phyloP scores from a whole-genome alignment of 2,113 vertebrate genomes.

The Cricetomys ansorgei region DNA sequence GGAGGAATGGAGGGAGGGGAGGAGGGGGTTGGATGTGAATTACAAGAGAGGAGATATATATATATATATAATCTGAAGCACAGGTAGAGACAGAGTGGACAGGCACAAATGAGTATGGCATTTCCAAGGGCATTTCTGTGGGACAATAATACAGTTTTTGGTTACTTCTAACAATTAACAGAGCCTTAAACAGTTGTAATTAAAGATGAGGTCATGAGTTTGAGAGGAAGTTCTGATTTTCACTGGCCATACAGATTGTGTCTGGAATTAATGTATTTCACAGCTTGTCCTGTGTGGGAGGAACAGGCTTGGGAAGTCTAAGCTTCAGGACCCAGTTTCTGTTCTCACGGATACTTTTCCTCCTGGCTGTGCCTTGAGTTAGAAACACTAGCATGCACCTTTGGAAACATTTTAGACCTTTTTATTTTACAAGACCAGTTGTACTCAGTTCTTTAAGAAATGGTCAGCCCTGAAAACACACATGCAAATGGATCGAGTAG shows the following conservation, averaged over 20 bases:
- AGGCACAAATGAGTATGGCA: background rate
- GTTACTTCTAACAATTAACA: slow-evolving; percentile 28
- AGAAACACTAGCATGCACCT: background rate
- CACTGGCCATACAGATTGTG: background rate
- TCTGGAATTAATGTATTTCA: background rate
- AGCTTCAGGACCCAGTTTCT: background rate
- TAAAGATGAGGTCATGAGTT: background rate
- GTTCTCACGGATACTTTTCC: background rate
- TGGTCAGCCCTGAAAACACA: background rate
- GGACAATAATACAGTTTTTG: background rate
- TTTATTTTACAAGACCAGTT: background rate
- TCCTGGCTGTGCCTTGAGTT: background rate
- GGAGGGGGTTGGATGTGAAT: too few species aligned
- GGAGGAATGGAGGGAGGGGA: too few species aligned
- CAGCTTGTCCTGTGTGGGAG: background rate
- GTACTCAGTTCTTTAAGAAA: background rate
- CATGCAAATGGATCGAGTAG: background rate
- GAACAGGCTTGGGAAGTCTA: background rate
- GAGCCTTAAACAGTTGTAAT: background rate
- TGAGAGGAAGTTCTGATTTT: background rate
- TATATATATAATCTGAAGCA: too few species aligned
- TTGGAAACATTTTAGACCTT: background rate
- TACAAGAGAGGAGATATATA: too few species aligned
- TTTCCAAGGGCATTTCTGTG: background rate
- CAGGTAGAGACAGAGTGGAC: background rate